These are phyloP conservation scores for Adineta ricciae DNA, from an alignment of 2,888 invertebrate genomes.

Conservation along the genomic window DNA sequence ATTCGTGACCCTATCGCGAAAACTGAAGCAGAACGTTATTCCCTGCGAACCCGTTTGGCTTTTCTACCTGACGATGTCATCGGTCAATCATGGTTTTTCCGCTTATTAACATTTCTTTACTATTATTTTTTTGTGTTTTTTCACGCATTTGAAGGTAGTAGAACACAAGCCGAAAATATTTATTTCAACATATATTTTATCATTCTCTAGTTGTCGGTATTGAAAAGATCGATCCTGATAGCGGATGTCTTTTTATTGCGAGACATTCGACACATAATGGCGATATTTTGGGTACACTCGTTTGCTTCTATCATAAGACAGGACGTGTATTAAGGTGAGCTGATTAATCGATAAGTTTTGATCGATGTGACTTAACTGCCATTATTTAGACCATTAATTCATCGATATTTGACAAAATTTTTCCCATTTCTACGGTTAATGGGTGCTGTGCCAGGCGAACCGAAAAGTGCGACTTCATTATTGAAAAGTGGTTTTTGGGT, in stretches of 20 bases:
- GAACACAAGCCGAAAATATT: neutral
- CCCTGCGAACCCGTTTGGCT: neutral
- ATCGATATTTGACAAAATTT: neutral
- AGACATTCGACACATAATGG: conserved; percentile 1
- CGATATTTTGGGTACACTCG: neutral
- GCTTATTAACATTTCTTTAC: neutral
- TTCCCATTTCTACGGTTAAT: neutral
- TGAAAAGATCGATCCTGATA: neutral
- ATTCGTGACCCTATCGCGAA: neutral
- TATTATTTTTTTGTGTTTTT: neutral
- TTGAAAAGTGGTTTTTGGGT: neutral
- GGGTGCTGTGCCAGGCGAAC: neutral
- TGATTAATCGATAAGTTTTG: neutral
- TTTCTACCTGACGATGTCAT: neutral
- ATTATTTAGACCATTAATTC: neutral
- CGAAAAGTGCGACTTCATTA: neutral
- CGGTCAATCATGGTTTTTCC: neutral
- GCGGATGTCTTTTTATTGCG: neutral
- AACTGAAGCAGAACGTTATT: neutral
- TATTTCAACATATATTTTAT: neutral
- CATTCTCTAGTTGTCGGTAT: neutral
- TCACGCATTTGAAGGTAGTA: conserved; percentile 17
- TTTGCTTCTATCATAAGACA: neutral
- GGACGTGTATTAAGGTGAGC: neutral
- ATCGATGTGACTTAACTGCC: too few species aligned